phyloP scores from a whole-genome alignment of 2,888 invertebrate species.

The Xiphydria camelus region DNA sequence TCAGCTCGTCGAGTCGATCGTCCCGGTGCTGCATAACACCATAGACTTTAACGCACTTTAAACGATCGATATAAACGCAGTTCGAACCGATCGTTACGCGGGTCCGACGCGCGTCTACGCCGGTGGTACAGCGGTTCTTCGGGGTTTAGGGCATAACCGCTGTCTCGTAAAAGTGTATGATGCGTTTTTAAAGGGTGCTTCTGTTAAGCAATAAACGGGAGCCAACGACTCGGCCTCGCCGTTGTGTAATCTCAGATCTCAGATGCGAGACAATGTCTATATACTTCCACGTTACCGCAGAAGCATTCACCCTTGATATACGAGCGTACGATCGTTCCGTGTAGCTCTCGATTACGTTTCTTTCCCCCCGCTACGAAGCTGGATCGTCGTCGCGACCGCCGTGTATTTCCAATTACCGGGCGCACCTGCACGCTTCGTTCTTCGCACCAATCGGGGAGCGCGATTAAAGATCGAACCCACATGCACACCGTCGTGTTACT shows the following conservation, averaged over 20 bases:
- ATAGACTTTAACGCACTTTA: slow-evolving; percentile 5
- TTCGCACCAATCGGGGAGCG: too few species aligned
- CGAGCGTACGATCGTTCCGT: too few species aligned
- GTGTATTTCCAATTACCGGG: too few species aligned
- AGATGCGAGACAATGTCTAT: slow-evolving; percentile 31
- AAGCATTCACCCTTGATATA: too few species aligned
- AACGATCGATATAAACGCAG: slow-evolving; percentile 35
- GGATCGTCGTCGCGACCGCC: too few species aligned
- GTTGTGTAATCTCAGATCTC: slow-evolving; percentile 36
- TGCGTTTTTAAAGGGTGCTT: slow-evolving; percentile 56
- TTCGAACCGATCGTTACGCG: slow-evolving; percentile 28
- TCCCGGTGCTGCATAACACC: slow-evolving; percentile 6
- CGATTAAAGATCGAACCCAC: too few species aligned
- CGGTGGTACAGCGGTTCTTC: slow-evolving; percentile 27
- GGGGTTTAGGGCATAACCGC: slow-evolving; percentile 52
- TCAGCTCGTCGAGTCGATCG: too few species aligned
- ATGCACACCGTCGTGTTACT: too few species aligned
- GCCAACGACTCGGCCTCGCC: slow-evolving; percentile 33
- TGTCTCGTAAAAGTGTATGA: slow-evolving; percentile 52
- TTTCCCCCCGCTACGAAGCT: too few species aligned
- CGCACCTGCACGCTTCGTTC: too few species aligned
- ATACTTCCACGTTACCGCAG: too few species aligned
- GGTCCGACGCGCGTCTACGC: slow-evolving; percentile 18
- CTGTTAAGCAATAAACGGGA: slow-evolving; percentile 49
- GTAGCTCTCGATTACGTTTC: too few species aligned